These are phyloP conservation scores for Drosophila guanche DNA, from an alignment of 1,140 invertebrate species.

Conservation along the genomic window DNA sequence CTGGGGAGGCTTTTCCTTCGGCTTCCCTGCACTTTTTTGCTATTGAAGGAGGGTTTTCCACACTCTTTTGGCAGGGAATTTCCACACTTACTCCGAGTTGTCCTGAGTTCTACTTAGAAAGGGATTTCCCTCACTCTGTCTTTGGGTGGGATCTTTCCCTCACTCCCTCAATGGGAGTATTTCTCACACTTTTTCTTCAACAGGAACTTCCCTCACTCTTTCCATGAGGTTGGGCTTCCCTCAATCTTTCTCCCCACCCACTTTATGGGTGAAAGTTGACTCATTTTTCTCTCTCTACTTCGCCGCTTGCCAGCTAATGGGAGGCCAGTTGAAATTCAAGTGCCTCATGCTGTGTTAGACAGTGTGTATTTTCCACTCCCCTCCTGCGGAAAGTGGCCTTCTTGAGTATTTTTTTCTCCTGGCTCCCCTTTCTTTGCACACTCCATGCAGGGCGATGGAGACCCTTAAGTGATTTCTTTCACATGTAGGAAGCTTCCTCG, in stretches of 20 bases:
- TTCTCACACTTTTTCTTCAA: too few species aligned
- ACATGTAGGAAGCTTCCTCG: conserved; percentile 7
- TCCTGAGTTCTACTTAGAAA: too few species aligned
- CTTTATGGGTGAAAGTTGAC: conserved; percentile 70
- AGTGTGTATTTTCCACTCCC: conserved; percentile 51
- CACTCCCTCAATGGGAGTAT: too few species aligned
- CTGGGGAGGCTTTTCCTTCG: too few species aligned
- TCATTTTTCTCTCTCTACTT: conserved; percentile 59
- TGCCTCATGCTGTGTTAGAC: conserved; percentile 78
- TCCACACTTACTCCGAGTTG: too few species aligned
- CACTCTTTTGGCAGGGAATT: too few species aligned
- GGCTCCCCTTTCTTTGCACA: conserved; percentile 5
- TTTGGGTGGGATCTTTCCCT: not conserved
- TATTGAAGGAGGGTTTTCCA: too few species aligned
- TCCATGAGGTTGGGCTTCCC: not conserved
- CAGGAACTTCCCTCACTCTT: conserved; percentile 1
- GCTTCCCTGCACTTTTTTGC: too few species aligned
- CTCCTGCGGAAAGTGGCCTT: conserved; percentile 52
- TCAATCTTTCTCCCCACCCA: conserved; percentile 1
- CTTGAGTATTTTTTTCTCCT: conserved; percentile 19
- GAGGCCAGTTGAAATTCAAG: conserved; percentile 75
- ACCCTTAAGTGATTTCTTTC: conserved; percentile 67
- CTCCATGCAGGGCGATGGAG: conserved; percentile 18
- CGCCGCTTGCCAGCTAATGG: conserved; percentile 26
- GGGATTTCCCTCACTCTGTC: too few species aligned